Conservation (phyloP, 2,888 invertebrate species). For the Lordiphosa fenestrarum region DNA sequence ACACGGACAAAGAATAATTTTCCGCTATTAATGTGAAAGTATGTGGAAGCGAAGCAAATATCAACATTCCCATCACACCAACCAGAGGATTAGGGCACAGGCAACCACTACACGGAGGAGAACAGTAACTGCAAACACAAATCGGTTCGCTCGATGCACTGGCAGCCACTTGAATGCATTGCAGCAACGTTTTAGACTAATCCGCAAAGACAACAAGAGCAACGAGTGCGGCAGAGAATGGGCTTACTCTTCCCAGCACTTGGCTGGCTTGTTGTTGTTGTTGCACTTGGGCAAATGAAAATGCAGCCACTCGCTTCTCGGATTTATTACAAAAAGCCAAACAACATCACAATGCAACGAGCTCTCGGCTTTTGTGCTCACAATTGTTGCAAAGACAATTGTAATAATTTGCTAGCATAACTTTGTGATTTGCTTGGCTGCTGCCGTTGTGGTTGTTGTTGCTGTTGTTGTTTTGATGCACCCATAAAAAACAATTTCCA, state of each 20-base stretch:
- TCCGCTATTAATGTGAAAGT: too few relatives aligned
- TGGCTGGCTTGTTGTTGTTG: constrained; percentile 33
- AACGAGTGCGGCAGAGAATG: neutral
- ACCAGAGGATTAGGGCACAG: neutral
- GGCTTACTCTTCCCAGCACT: constrained; percentile 23
- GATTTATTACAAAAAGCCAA: constrained; percentile 47
- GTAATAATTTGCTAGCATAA: constrained; percentile 53
- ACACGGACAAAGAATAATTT: too few relatives aligned
- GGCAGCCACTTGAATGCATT: constrained; percentile 63
- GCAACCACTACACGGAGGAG: constrained; percentile 15
- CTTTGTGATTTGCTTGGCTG: constrained; percentile 36
- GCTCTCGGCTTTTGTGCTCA: constrained; percentile 1
- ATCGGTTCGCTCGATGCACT: constrained; percentile 30
- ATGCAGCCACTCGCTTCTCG: constrained; percentile 35
- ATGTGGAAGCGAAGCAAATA: too few relatives aligned
- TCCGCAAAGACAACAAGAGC: constrained; percentile 59
- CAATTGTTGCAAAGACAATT: constrained; percentile 45
- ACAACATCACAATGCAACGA: constrained; percentile 2
- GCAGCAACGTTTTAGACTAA: constrained; percentile 54
- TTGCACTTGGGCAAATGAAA: constrained; percentile 35
- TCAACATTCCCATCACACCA: too few relatives aligned
- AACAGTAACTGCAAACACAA: constrained; percentile 6
- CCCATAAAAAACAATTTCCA: constrained; percentile 10
- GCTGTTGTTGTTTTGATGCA: constrained; percentile 17
- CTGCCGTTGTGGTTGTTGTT: constrained; percentile 12